A percentile compares a stretch with the other conserved stretches of the same genome.
Conservation (phyloP, 2,888 invertebrate genomes). For the Ditula angustiorana region DNA sequence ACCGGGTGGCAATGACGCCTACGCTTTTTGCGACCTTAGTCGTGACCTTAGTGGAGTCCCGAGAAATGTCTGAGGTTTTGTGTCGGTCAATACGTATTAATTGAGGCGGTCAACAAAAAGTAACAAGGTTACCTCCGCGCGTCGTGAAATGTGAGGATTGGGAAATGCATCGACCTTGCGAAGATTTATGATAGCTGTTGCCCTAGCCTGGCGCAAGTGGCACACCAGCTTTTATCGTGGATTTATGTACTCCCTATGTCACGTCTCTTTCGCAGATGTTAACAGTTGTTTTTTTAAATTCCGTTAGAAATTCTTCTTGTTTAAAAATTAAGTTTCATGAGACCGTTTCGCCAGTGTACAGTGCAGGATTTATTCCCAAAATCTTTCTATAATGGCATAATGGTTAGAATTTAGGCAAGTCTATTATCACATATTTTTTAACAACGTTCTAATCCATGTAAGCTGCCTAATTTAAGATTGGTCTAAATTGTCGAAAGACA, state of each 20-base stretch:
- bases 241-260: neutral
- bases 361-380: too few species aligned
- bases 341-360: too few species aligned
- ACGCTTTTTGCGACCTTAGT: slow-evolving; percentile 24
- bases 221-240: neutral
- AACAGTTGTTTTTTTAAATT: too few species aligned
- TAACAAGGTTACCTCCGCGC: slow-evolving; percentile 31
- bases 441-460: too few species aligned
- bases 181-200: neutral
- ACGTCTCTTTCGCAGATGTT: neutral
- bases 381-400: too few species aligned
- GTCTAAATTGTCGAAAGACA: too few species aligned
- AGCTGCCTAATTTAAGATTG: too few species aligned
- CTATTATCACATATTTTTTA: too few species aligned
- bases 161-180: slow-evolving; percentile 47
- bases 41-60: slow-evolving; percentile 30
- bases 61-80: slow-evolving; percentile 24
- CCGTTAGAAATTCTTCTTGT: too few species aligned
- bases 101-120: slow-evolving; percentile 24
- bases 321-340: too few species aligned
- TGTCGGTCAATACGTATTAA: slow-evolving; percentile 17
- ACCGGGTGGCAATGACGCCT: slow-evolving; percentile 26
- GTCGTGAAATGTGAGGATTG: slow-evolving; percentile 38
- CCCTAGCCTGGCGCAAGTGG: too few species aligned
- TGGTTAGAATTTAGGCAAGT: too few species aligned